phyloP scores from a whole-genome alignment of 2,888 invertebrate species.

The Ochropleura plecta region DNA sequence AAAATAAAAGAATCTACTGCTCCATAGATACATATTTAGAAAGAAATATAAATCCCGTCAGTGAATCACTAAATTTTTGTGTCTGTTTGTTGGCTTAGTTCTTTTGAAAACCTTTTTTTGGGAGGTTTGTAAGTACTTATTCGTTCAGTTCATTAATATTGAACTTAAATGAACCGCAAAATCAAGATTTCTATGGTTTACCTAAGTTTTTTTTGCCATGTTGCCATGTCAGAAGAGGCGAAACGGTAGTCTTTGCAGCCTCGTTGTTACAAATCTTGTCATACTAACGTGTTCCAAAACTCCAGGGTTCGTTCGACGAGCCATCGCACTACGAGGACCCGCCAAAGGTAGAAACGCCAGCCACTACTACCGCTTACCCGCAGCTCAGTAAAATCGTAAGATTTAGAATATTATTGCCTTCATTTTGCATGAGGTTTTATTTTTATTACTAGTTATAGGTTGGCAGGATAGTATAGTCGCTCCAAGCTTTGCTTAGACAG shows the following conservation, averaged over 20 bases:
- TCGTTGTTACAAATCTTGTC: not conserved
- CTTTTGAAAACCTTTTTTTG: not conserved
- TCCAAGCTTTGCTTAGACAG: conserved; percentile 49
- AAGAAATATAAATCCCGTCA: no score
- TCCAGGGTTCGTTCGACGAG: conserved; percentile 93
- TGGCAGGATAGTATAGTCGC: conserved; percentile 19
- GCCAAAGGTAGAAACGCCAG: conserved; percentile 80
- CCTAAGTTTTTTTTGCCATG: not conserved
- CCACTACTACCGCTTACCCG: conserved; percentile 73
- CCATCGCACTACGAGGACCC: conserved; percentile 91
- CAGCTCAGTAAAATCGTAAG: conserved; percentile 80
- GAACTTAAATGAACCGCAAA: not conserved
- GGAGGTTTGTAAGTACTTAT: not conserved
- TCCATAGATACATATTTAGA: no score
- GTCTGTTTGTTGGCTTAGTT: not conserved
- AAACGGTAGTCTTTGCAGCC: not conserved
- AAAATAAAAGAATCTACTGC: not conserved
- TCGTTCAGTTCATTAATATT: not conserved
- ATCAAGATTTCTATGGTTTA: no score
- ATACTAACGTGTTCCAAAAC: not conserved
- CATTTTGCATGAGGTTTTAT: conserved; percentile 55
- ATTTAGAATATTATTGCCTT: conserved; percentile 43
- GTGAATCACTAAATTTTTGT: not conserved
- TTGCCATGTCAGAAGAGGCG: not conserved
- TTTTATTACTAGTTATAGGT: conserved; percentile 20